These are phyloP conservation scores for Naso thynnoides DNA, from an alignment of 2,797 vertebrate species.

Conservation along the genomic window DNA sequence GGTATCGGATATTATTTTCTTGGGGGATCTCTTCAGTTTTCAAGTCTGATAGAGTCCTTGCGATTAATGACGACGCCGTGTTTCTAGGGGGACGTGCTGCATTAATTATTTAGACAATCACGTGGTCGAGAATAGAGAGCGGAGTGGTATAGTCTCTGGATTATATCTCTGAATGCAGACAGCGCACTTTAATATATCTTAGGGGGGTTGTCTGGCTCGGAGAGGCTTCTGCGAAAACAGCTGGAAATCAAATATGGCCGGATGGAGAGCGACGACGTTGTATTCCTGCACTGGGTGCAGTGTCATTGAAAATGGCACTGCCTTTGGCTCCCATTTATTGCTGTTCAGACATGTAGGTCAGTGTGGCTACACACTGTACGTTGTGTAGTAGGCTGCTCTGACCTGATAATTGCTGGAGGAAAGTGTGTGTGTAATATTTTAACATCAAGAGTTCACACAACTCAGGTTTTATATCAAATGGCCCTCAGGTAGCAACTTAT, in stretches of 20 bases:
- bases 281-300: constrained; percentile 82
- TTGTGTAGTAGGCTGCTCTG: constrained; percentile 67
- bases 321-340: constrained; percentile 87
- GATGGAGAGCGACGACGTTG: constrained; percentile 80
- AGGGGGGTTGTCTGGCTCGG: constrained; percentile 82
- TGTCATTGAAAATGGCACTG: constrained; percentile 88
- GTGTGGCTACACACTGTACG: constrained; percentile 76
- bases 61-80: constrained; percentile 99
- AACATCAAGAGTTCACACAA: not conserved
- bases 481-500: not conserved
- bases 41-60: constrained; percentile 99
- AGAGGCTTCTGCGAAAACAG: constrained; percentile 84
- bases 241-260: constrained; percentile 91
- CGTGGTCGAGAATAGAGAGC: constrained; percentile 93
- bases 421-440: constrained; percentile 11
- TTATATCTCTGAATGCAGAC: constrained; percentile 87
- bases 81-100: constrained; percentile 99
- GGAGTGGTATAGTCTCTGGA: constrained; percentile 93
- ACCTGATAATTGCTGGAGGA: constrained; percentile 60
- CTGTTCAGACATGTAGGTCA: constrained; percentile 87
- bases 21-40: constrained; percentile 99
- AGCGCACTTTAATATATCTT: constrained; percentile 87
- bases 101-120: constrained; percentile 99
- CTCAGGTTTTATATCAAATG: not conserved
- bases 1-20: constrained; percentile 97